A percentile compares a stretch with the other conserved stretches of the same genome.
These are phyloP conservation scores for Agrochola lota DNA, from an alignment of 2,888 invertebrate species.

Conservation along the genomic window DNA sequence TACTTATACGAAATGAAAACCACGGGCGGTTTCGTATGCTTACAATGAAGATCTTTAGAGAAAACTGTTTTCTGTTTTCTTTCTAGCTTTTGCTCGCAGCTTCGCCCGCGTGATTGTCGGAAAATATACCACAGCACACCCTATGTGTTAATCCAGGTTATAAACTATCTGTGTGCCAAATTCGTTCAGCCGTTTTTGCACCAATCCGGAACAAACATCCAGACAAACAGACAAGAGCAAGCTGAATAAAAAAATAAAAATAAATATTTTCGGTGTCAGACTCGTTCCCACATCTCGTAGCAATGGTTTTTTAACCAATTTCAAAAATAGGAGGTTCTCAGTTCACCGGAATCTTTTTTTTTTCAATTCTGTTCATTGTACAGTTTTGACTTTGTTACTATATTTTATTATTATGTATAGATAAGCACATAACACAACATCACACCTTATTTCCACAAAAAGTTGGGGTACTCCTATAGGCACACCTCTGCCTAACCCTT, in stretches of 20 bases:
- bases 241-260: background rate
- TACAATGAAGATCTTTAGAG: slow-evolving; percentile 16
- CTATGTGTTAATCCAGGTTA: background rate
- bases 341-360: too few species aligned
- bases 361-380: too few species aligned
- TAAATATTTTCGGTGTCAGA: too few species aligned
- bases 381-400: too few species aligned
- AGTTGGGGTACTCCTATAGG: too few species aligned
- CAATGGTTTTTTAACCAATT: too few species aligned
- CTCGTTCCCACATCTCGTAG: too few species aligned
- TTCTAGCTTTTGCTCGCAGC: background rate
- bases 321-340: too few species aligned
- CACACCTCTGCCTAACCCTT: too few species aligned
- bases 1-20: slow-evolving; percentile 47
- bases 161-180: background rate
- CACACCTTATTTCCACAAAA: too few species aligned
- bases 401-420: too few species aligned
- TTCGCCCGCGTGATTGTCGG: background rate
- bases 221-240: background rate
- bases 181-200: background rate
- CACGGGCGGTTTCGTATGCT: slow-evolving; percentile 10
- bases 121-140: background rate
- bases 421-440: too few species aligned
- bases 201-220: background rate
- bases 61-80: background rate